Base-by-base conservation (phyloP, 2,113 vertebrate species). In the Rhabdornis inornatus region DNA sequence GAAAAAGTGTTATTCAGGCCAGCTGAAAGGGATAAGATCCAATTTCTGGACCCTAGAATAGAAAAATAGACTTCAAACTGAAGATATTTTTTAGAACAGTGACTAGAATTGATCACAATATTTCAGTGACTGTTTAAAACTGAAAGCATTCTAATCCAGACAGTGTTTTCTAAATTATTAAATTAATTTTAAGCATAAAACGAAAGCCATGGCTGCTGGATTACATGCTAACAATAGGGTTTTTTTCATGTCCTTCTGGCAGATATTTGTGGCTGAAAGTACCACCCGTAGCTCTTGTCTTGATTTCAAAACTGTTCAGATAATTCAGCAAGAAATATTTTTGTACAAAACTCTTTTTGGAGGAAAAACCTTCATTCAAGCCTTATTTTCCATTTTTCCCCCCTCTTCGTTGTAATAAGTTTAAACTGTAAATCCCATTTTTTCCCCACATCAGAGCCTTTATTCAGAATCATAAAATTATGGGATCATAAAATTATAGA, bases 1-100 rank as follows among this genome's bases (percentile, higher is more conserved):
- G 94, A 17, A 94, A 88, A 90, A 83, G 55, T 35, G 49, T 90
- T 59, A 50, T 89, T 90, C 79, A 92, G 83, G 83, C n/a, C 66
- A 74, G 50, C 35, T 89, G 79, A 89, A 83, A 81, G 75, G 80
- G 42, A 7, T 1, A 65, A 74, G 20, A 47, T 57, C n/a, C 40
- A 74, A 27, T 3, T 61, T 68, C 77, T 72, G 65, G 49, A 60
- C 39, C 30, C 11, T 42, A 18, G 10, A 12, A 77, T 10, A 39
- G 44, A 70, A 92, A 72, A 65, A 74, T 1, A 17, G 1, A 25
- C n/a, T 45, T 59, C 33, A 85, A 94, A 35, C 7, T 28, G 28
- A n/a, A 76, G 28, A 4, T 64, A 28, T 61, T 71, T 84, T 57
- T 72, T 17, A 12, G 49, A 90, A 13, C 7, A 63, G 63, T 39